Base-by-base conservation (phyloP, 2,888 invertebrate genomes). In the Agrochola circellaris region DNA sequence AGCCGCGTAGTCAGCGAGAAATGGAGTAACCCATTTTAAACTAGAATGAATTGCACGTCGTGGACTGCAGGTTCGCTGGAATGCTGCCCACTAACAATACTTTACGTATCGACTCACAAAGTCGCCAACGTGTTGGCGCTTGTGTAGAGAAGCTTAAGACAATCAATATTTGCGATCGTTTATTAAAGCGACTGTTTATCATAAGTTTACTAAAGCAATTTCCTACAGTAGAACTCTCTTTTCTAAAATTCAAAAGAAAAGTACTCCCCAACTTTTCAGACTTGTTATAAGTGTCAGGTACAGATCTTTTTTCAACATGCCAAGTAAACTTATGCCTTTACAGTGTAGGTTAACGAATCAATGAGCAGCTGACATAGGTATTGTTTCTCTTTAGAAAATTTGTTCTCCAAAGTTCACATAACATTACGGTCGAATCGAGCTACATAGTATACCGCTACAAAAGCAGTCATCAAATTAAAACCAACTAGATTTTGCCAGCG, bases 41-140 rank as follows among this genome's bases (percentile, higher is more conserved):
- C 94, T 94, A 94, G 95, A 95, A 96, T 96, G 95, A 96, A 96
- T 96, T 95, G 95, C 94, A 93, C 93, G 94, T 95, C 95, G 95
- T 94, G 94, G 94, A 93, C 93, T 95, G 94, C 95, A 95, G 95
- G 95, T 95, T 95, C 91, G 89, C 93, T 95, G 95, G 95, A 95
- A 95, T 94, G 90, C 93, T 95, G 95, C 95, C 96, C 95, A 95
- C 93, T 93, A 93, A 93, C 92, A 92, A 88, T 86, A 85, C 75
- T 80, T 68, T 83, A 93, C 91, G 89, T 81, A 95, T 90, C 75
- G 89, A 11, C 84, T 30, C 68, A 7, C 26, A 72, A 73, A 73
- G 58, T 69, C 34, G 42, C 83, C 73, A 89, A 80, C 84, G 66
- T 78, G 75, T 75, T 75, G 77, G 79, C 5, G 13, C 1, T 17